phyloP scores from a whole-genome alignment of 2,888 invertebrate species.

The Biston stratarius region DNA sequence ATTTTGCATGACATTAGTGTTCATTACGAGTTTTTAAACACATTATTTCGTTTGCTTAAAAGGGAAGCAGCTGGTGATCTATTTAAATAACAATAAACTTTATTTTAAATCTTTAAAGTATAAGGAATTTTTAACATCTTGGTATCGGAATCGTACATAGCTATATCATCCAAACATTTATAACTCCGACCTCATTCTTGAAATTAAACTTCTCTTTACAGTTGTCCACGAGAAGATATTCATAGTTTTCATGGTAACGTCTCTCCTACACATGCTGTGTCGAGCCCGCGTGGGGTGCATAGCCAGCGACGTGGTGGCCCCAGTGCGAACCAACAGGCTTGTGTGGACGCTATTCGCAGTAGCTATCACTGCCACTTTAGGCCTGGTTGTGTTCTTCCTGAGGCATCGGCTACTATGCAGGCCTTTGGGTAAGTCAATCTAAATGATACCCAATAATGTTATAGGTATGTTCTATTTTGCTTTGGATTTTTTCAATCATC shows the following conservation, averaged over 20 bases:
- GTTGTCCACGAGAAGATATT: constrained; percentile 96
- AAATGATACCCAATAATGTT: no score
- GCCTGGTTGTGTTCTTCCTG: constrained; percentile 94
- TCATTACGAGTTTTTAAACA: no score
- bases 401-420: constrained; percentile 96
- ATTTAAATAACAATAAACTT: no score
- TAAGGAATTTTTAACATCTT: no score
- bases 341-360: constrained; percentile 89
- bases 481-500: no score
- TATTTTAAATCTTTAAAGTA: not conserved
- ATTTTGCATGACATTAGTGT: no score
- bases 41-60: no score
- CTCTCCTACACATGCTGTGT: constrained; percentile 92
- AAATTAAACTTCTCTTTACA: constrained; percentile 64
- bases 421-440: constrained; percentile 90
- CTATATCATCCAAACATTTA: not conserved
- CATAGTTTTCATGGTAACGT: constrained; percentile 95
- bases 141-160: not conserved
- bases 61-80: no score
- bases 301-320: constrained; percentile 76
- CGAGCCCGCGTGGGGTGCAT: constrained; percentile 79
- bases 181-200: not conserved
- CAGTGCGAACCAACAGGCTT: constrained; percentile 89
- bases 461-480: no score
- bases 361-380: constrained; percentile 92